Conservation (phyloP, 2,797 vertebrate species). For the Siniperca undulata region DNA sequence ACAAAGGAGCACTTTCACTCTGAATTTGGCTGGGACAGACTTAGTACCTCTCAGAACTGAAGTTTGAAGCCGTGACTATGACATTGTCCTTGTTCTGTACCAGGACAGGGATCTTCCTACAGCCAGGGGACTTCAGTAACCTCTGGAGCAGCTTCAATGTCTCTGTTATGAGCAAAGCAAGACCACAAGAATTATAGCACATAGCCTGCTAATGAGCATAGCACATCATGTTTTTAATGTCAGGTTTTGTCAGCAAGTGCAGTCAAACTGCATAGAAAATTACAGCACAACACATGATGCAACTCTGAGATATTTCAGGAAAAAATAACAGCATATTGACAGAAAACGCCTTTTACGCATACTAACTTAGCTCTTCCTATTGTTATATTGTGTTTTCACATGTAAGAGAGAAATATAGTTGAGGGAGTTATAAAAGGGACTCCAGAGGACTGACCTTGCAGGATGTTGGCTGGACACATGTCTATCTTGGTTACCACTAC, state of each 20-base stretch:
- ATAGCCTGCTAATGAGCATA: background rate
- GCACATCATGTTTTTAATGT: background rate
- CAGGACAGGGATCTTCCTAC: constrained; percentile 97
- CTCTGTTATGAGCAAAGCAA: constrained; percentile 81
- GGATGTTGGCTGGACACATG: constrained; percentile 98
- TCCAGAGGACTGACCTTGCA: constrained; percentile 89
- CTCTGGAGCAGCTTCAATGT: constrained; percentile 97
- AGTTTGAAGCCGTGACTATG: constrained; percentile 97
- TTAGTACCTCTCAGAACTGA: constrained; percentile 96
- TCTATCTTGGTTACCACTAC: constrained; percentile 99
- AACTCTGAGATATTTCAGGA: background rate
- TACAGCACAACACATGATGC: background rate
- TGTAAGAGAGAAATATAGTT: background rate
- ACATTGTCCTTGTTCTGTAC: constrained; percentile 99
- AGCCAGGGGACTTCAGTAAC: constrained; percentile 96
- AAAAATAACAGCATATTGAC: background rate
- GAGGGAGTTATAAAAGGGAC: background rate
- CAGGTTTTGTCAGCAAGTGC: background rate
- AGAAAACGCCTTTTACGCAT: background rate
- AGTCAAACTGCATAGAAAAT: background rate
- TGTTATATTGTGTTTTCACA: background rate
- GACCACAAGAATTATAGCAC: background rate
- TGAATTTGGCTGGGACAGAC: background rate
- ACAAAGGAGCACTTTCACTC: background rate
- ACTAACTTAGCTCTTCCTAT: too few relatives aligned